Base-by-base conservation (phyloP, 1,140 invertebrate genomes). In the Drosophila punjabiensis region DNA sequence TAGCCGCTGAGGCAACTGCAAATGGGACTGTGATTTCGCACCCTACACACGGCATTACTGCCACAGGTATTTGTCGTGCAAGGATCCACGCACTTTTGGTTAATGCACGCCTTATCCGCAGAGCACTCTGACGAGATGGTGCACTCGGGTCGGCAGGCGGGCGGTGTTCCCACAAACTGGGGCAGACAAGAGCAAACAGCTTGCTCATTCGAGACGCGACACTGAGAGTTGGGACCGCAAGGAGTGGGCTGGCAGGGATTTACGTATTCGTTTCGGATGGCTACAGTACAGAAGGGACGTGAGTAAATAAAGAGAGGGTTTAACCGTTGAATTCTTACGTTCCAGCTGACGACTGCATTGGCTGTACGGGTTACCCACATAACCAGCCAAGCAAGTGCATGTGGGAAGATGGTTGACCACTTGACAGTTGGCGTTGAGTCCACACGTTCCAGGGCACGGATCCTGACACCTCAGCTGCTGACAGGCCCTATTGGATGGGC, bases 371-470 rank as follows among this genome's bases (percentile, higher is more conserved):
- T 96, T 95, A 14, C 96, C 95, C 28, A 94, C 95, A 83, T 95
- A 97, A 20, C 96, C 96, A 37, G 94, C 81, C 35, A 94, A 85
- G 80, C 97, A 98, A 32, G 94, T 95, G 91, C 97, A 97, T 14
- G 94, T 94, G 30, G 96, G 95, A 65, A 95, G 92, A 89, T 97
- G 96, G 90, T 96, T 96, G 9, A 95, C 94, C 3, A 97, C 95
- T 92, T 95, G 95, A 84, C 97, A 97, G 28, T 95, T 93, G 8
- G 96, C 96, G 93, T 97, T 97, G 64, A 94, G 94, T 16, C 96
- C 96, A 92, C 96, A 96, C 30, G 95, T 95, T 66, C 96, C 96
- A 5, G 95, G 95, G 84, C 96, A 97, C 14, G 96, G 96, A 92
- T 97, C 95, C 61, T 95, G 94, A 82, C 96, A 97, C 90, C 96